Evolutionary conservation across 2,797 vertebrate species (phyloP).

Genomic region (Tinamus major): DNA sequence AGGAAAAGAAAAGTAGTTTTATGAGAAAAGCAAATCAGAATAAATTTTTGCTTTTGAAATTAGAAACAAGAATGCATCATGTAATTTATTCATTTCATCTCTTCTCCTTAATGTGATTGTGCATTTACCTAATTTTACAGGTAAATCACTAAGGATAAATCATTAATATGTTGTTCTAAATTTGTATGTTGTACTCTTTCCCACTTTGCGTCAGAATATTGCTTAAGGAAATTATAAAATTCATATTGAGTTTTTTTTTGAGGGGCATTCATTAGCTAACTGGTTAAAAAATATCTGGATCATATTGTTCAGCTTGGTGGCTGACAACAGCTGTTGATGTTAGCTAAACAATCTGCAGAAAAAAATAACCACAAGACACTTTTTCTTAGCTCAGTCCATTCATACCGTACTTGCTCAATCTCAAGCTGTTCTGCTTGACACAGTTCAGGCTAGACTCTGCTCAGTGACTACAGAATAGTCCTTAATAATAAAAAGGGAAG

Average conservation of each 20-base stretch:
- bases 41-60: slow-evolving; percentile 22
- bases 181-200: background rate
- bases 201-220: background rate
- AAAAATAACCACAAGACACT: background rate
- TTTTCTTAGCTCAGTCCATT: background rate
- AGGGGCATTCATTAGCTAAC: background rate
- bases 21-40: slow-evolving; percentile 29
- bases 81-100: background rate
- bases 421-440: background rate
- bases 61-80: background rate
- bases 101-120: background rate
- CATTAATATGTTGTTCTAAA: background rate
- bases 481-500: background rate
- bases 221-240: background rate
- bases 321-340: background rate
- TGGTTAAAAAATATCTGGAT: background rate
- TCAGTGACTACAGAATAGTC: background rate
- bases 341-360: background rate
- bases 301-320: background rate
- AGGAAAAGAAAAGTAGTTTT: background rate
- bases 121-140: slow-evolving; percentile 6
- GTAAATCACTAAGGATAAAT: background rate
- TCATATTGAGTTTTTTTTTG: background rate
- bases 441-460: background rate
- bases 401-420: background rate